Percentiles rank a stretch among this genome's conserved stretches.
Conservation (phyloP, 2,113 vertebrate genomes). For the Hippocampus barbouri region DNA sequence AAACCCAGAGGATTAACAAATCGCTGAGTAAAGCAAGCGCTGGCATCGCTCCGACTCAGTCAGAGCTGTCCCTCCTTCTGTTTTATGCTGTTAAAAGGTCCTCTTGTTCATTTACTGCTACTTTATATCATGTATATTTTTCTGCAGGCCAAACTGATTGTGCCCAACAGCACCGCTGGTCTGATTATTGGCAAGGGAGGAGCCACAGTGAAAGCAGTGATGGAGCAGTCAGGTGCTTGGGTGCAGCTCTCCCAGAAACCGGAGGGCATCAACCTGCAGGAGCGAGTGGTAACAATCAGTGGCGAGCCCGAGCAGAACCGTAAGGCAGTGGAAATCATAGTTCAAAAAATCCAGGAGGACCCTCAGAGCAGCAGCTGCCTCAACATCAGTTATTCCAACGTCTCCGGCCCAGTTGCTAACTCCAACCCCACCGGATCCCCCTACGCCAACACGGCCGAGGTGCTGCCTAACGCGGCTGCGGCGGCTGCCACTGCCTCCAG, state of each 20-base stretch:
- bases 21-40: constrained; percentile 69
- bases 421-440: constrained; percentile 93
- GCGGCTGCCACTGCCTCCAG: constrained; percentile 82
- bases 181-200: constrained; percentile 92
- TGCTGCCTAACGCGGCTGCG: constrained; percentile 80
- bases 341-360: constrained; percentile 94
- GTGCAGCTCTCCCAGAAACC: constrained; percentile 95
- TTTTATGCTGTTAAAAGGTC: constrained; percentile 28
- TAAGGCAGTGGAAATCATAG: constrained; percentile 88
- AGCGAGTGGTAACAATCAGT: constrained; percentile 90
- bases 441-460: constrained; percentile 86
- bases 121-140: constrained; percentile 48
- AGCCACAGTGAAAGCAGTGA: constrained; percentile 88
- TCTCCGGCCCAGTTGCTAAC: constrained; percentile 90
- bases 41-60: constrained; percentile 57
- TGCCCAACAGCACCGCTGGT: constrained; percentile 91
- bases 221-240: constrained; percentile 94
- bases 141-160: constrained; percentile 87
- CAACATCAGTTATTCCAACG: constrained; percentile 93
- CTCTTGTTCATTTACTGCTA: constrained; percentile 37
- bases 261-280: constrained; percentile 90
- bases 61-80: constrained; percentile 42
- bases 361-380: constrained; percentile 93
- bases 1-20: constrained; percentile 76
- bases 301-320: constrained; percentile 89